Percentiles rank a stretch among this genome's conserved stretches.
Evolutionary conservation across 2,888 invertebrate genomes (phyloP).

Genomic region (Mechanitis mazaeus): DNA sequence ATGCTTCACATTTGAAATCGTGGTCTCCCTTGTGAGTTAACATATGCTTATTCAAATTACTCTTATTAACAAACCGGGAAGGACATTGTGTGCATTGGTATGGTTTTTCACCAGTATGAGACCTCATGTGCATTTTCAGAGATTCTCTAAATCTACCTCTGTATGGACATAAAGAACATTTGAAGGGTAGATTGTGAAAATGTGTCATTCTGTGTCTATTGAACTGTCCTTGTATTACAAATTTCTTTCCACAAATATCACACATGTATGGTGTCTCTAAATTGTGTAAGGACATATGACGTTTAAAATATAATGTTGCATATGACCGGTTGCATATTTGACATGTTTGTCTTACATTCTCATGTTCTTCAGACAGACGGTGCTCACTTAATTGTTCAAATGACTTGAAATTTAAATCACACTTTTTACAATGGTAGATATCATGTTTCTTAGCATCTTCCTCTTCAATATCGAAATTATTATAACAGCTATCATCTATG

Average conservation of each 20-base stretch:
- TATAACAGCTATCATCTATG: slow-evolving; percentile 11
- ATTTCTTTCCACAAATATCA: slow-evolving; percentile 65
- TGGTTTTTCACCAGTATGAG: slow-evolving; percentile 64
- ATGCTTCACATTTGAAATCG: slow-evolving; percentile 58
- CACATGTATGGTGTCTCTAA: slow-evolving; percentile 47
- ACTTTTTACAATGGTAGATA: slow-evolving; percentile 46
- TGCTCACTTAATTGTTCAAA: slow-evolving; percentile 53
- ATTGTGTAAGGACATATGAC: slow-evolving; percentile 51
- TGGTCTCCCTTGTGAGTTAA: slow-evolving; percentile 50
- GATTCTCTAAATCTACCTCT: slow-evolving; percentile 58
- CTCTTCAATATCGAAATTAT: slow-evolving; percentile 26
- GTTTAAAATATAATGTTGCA: slow-evolving; percentile 48
- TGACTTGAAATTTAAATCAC: slow-evolving; percentile 48
- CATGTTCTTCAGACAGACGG: slow-evolving; percentile 51
- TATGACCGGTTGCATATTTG: slow-evolving; percentile 56
- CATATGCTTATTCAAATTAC: slow-evolving; percentile 63
- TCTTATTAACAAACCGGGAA: slow-evolving; percentile 56
- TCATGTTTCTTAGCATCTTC: slow-evolving; percentile 27
- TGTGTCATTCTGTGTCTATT: slow-evolving; percentile 58
- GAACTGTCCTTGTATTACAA: slow-evolving; percentile 48
- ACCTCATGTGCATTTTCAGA: slow-evolving; percentile 64
- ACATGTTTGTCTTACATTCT: slow-evolving; percentile 49
- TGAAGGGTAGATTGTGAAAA: slow-evolving; percentile 54
- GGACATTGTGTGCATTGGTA: slow-evolving; percentile 62
- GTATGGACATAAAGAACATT: slow-evolving; percentile 62